These are phyloP conservation scores for Hycleus cichorii DNA, from an alignment of 1,140 invertebrate species.

Conservation along the genomic window DNA sequence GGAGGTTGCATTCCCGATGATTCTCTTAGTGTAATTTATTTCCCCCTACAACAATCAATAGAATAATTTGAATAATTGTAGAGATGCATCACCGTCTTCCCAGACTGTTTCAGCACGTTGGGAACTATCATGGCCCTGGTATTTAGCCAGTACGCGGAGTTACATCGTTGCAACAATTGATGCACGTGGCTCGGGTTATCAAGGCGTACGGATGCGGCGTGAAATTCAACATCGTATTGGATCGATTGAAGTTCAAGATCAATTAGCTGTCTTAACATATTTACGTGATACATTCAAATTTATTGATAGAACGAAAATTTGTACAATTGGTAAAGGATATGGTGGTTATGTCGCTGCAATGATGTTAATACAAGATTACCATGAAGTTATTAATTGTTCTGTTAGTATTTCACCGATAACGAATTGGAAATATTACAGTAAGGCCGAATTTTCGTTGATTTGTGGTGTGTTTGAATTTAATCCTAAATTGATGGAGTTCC, in stretches of 20 bases:
- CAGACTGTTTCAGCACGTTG: conserved; percentile 70
- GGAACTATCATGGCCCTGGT: conserved; percentile 67
- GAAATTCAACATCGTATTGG: conserved; percentile 59
- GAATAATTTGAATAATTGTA: conserved; percentile 30
- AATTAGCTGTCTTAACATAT: conserved; percentile 73
- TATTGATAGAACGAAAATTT: conserved; percentile 64
- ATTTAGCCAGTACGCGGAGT: conserved; percentile 64
- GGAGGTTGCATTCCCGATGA: conserved; percentile 71
- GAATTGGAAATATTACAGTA: conserved; percentile 73
- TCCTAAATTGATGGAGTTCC: too few relatives aligned
- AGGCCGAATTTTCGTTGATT: conserved; percentile 29
- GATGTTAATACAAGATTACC: conserved; percentile 63
- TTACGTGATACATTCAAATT: conserved; percentile 64
- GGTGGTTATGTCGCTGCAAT: conserved; percentile 65
- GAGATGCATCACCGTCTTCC: conserved; percentile 65
- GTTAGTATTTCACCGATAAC: conserved; percentile 75
- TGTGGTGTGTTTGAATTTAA: too few relatives aligned
- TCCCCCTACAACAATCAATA: conserved; percentile 40
- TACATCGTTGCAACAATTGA: conserved; percentile 75
- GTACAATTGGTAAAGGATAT: conserved; percentile 65
- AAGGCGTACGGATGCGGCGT: conserved; percentile 65
- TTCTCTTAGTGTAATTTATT: conserved; percentile 60
- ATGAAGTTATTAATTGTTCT: conserved; percentile 67
- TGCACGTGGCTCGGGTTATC: conserved; percentile 67
- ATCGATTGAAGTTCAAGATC: conserved; percentile 71